A percentile compares a stretch with the other conserved stretches of the same genome.
Evolutionary conservation across 2,888 invertebrate species (phyloP).

Genomic region (Megastigmus dorsalis): DNA sequence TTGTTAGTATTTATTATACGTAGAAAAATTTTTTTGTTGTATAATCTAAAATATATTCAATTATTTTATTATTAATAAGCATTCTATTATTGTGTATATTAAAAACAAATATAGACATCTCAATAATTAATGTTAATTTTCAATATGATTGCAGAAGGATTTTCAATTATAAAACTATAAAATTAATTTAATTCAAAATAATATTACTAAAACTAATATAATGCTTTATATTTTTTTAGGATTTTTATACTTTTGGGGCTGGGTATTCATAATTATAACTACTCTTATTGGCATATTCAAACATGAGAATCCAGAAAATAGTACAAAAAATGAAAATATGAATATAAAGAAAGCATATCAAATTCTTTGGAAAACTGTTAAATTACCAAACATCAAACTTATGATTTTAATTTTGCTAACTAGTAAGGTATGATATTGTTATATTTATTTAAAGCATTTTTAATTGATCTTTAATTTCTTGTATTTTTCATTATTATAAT

Average conservation of each 20-base stretch:
- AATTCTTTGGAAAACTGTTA: conserved; percentile 87
- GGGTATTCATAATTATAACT: conserved; percentile 92
- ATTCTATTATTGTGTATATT: too few species aligned
- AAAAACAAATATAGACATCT: too few species aligned
- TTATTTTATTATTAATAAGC: too few species aligned
- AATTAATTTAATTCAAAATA: conserved; percentile 12
- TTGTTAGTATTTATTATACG: neutral
- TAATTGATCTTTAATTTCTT: too few species aligned
- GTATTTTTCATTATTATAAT: neutral
- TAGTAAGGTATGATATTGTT: conserved; percentile 81
- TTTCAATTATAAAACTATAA: too few species aligned
- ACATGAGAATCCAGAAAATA: conserved; percentile 79
- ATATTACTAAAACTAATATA: conserved; percentile 17
- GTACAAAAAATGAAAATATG: conserved; percentile 71
- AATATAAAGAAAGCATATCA: conserved; percentile 85
- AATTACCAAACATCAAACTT: conserved; percentile 86
- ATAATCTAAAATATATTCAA: conserved; percentile 17
- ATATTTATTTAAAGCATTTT: neutral
- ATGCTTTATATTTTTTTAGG: conserved; percentile 76
- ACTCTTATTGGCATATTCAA: conserved; percentile 93
- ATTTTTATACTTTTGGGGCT: conserved; percentile 96
- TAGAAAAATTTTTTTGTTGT: neutral
- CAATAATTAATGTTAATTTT: too few species aligned
- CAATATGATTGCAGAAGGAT: too few species aligned
- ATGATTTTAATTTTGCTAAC: conserved; percentile 90